Percentiles rank a stretch among this genome's conserved stretches.
These are phyloP conservation scores for Basileuterus tristriatus DNA, from an alignment of 2,797 vertebrate species.

Conservation along the genomic window DNA sequence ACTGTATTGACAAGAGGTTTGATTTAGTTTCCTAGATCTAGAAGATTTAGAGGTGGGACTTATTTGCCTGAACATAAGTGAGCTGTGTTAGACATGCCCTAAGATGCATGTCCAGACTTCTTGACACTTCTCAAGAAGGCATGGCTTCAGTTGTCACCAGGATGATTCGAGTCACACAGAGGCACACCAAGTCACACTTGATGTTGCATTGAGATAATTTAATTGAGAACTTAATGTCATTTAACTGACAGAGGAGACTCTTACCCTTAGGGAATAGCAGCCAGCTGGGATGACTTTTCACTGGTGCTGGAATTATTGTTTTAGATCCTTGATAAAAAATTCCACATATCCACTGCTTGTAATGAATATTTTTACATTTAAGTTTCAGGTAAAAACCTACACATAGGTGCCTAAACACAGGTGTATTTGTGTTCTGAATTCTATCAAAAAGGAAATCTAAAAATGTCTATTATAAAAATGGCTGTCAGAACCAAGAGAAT, in stretches of 20 bases:
- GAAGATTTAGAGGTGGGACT: neutral
- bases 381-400: neutral
- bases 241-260: neutral
- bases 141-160: neutral
- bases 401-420: neutral
- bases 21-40: neutral
- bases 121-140: fast-evolving
- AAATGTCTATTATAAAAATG: neutral
- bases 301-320: neutral
- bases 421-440: neutral
- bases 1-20: neutral
- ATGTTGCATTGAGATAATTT: neutral
- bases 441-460: neutral
- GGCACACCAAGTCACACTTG: neutral
- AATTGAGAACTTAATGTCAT: neutral
- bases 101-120: neutral
- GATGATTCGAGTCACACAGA: neutral
- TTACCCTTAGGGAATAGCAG: neutral
- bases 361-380: neutral
- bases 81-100: neutral
- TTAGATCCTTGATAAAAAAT: neutral
- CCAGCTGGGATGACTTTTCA: neutral
- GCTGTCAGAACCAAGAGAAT: neutral
- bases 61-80: neutral
- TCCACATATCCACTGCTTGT: neutral